Evolutionary conservation across 2,888 invertebrate genomes (phyloP), one percentile per base, ranked within the genome.

Genomic region (Digitonthophagus gazella): DNA sequence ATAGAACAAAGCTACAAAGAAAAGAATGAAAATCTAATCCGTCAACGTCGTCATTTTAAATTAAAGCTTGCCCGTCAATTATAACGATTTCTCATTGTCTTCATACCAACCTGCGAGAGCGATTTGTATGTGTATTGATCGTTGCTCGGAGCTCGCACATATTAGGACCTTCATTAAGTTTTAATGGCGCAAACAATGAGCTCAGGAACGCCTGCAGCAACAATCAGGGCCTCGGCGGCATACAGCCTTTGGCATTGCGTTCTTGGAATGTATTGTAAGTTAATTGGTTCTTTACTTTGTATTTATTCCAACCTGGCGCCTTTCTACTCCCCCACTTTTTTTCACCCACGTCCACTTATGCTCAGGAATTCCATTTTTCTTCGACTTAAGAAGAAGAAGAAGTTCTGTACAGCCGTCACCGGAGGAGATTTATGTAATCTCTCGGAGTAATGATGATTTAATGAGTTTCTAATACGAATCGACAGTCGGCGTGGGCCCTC

Each of bases 381-480:
- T 3, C 6, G 11, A 44, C 28, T 44, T 44, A 44, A 44, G 11
- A 44, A 44, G 28, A n/a, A n/a, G n/a, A 44, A 6, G 28, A 44
- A 44, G 8, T 44, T 44, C 11, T 1, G 28, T 3, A 1, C 28
- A 44, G 28, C 61, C 61, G 18, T 61, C 61, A 18, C 19, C 8
- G 19, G 61, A n/a, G n/a, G n/a, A 61, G 61, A 61, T 61, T 61
- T 61, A 61, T 61, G 18, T 19, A 61, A 61, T 61, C 61, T 20
- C 61, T 19, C 6, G 16, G 20, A 18, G 20, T 61, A 61, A 61
- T 61, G 61, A 61, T 61, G 61, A 61, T 61, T 61, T 61, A 61
- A 61, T 61, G 61, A 61, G 61, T 61, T 61, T 61, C 61, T 61
- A 61, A 61, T 61, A 61, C 20, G 58, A 19, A 58, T 18, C 58